phyloP scores from a whole-genome alignment of 2,888 invertebrate species.

The Heliconius hortense region DNA sequence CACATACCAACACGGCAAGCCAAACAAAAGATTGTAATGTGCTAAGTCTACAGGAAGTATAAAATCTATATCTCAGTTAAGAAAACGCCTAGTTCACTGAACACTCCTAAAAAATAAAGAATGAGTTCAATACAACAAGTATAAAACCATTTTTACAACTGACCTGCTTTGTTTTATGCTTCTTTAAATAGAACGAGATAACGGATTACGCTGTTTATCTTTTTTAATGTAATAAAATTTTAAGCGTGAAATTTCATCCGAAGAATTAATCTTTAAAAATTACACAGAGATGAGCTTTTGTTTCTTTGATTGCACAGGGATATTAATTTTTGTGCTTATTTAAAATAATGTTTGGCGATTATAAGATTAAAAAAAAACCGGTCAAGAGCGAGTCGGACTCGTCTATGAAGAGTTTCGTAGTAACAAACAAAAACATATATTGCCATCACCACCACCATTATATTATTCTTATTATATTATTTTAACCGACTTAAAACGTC shows the following conservation, averaged over 20 bases:
- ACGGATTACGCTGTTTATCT: conserved; percentile 15
- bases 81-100: neutral
- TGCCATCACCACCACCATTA: too few species aligned
- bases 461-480: too few species aligned
- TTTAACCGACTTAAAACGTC: too few species aligned
- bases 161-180: conserved; percentile 12
- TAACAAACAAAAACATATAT: too few species aligned
- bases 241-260: conserved; percentile 79
- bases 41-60: too few species aligned
- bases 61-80: neutral
- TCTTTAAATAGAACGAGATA: conserved; percentile 21
- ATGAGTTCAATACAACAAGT: neutral
- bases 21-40: too few species aligned
- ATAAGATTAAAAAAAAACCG: neutral
- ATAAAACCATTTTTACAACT: conserved; percentile 1
- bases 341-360: neutral
- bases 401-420: too few species aligned
- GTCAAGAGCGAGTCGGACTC: too few species aligned
- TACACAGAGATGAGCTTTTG: conserved; percentile 58
- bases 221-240: conserved; percentile 50
- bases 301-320: conserved; percentile 47
- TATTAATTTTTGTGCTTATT: neutral
- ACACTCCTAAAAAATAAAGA: neutral
- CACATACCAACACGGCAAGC: too few species aligned
- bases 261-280: conserved; percentile 78